phyloP scores from a whole-genome alignment of 2,113 vertebrate species.

The Stegastes partitus region DNA sequence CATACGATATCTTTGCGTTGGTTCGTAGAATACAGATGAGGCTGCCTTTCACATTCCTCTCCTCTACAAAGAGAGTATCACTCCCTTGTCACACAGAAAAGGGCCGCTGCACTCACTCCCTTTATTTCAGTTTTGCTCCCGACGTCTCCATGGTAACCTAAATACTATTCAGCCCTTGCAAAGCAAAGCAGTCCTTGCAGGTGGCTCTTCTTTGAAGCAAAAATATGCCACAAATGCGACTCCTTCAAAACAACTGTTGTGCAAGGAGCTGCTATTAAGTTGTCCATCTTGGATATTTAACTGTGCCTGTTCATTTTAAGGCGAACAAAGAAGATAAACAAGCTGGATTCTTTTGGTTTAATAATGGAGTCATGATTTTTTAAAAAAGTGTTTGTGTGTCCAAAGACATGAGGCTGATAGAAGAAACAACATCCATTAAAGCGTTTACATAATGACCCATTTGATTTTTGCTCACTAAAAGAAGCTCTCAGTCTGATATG shows the following conservation, averaged over 20 bases:
- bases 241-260: not conserved
- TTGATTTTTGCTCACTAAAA: conserved; percentile 19
- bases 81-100: conserved; percentile 67
- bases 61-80: conserved; percentile 68
- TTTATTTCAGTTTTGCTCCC: conserved; percentile 73
- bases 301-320: conserved; percentile 1
- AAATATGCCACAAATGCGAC: conserved; percentile 52
- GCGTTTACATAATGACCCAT: conserved; percentile 18
- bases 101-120: conserved; percentile 43
- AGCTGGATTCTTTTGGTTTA: conserved; percentile 6
- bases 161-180: conserved; percentile 70
- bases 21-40: conserved; percentile 75
- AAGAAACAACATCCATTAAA: not conserved
- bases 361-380: not conserved
- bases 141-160: conserved; percentile 75
- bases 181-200: conserved; percentile 63
- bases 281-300: not conserved
- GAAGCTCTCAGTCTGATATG: conserved; percentile 30
- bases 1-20: conserved; percentile 66
- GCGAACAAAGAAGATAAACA: not conserved
- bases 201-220: conserved; percentile 51
- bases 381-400: not conserved
- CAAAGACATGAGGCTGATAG: not conserved
- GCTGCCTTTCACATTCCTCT: conserved; percentile 73
- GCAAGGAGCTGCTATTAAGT: not conserved